phyloP scores from a whole-genome alignment of 2,888 invertebrate species.

The Acronicta alni region DNA sequence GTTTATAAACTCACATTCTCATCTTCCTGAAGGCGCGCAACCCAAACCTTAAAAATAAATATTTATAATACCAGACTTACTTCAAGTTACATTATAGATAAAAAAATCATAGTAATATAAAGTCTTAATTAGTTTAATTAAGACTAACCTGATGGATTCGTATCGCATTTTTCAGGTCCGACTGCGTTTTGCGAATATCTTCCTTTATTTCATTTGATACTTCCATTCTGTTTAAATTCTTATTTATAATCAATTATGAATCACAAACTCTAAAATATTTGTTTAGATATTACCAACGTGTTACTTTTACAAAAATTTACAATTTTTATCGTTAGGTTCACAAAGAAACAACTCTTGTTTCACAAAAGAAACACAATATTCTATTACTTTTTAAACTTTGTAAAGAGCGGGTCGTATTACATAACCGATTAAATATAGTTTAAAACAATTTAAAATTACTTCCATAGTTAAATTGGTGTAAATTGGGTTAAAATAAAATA shows the following conservation, averaged over 20 bases:
- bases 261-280: not conserved
- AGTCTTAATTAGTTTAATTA: too few species aligned
- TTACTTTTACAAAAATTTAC: constrained; percentile 9
- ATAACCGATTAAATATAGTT: constrained; percentile 33
- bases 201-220: constrained; percentile 90
- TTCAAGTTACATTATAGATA: too few species aligned
- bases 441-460: constrained; percentile 28
- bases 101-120: too few species aligned
- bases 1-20: constrained; percentile 80
- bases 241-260: constrained; percentile 1
- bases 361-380: constrained; percentile 34
- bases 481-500: constrained; percentile 30
- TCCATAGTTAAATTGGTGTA: constrained; percentile 21
- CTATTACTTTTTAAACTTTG: constrained; percentile 48
- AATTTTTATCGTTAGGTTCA: constrained; percentile 29
- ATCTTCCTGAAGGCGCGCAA: constrained; percentile 88
- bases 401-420: constrained; percentile 26
- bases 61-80: not conserved
- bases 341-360: constrained; percentile 52
- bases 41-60: constrained; percentile 84
- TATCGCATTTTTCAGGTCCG: constrained; percentile 90
- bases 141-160: constrained; percentile 91
- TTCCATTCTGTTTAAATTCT: constrained; percentile 80
- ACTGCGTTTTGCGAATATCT: constrained; percentile 90
- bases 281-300: too few species aligned